Evolutionary conservation across 1,140 invertebrate genomes (phyloP), one percentile per base, ranked within the genome.

Genomic region (Brachionus manjavacas): DNA sequence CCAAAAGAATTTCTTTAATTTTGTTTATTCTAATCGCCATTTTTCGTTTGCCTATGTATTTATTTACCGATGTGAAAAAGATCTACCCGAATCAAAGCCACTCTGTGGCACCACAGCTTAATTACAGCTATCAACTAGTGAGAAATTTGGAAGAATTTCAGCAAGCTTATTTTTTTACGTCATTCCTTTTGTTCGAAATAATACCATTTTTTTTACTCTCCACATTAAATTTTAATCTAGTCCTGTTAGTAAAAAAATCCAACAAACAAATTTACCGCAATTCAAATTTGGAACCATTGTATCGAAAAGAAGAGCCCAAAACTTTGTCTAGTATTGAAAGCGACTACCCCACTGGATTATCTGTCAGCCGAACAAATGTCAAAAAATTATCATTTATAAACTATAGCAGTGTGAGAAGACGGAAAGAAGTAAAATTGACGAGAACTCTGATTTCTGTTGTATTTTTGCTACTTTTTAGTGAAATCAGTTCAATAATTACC

Each of bases 401-500:
- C n/a, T 39, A 28, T 31, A n/a, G 6, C 11, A 43, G 8, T 20
- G 14, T 35, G 12, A 68, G 60, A 83, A 68, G 43, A 49, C 55
- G 64, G 3, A 84, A 86, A 23, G 84, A 86, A 23, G 12, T 60
- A 23, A 68, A 66, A 23, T 76, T 86, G 11, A 86, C 85, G 11
- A 35, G 70, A 55, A 86, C 85, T 25, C 64, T 86, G 3, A 84
- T 86, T 12, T 41, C 39, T 9, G 85, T 86, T 25, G 83, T 86
- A 23, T 72, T 83, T 52, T 35, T 86, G 9, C 68, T 85, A n/a
- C 28, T 86, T 6, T 46, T 85, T 8, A 83, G 85, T 39, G 85
- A 86, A 31, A 49, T 85, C 7, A 83, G 80, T 12, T 84, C 84
- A n/a, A 72, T 85, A 8, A 52, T 83, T 16, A 68, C 81, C n/a